Evolutionary conservation across 2,797 vertebrate species (phyloP).

Genomic region (Diplodus sargus): DNA sequence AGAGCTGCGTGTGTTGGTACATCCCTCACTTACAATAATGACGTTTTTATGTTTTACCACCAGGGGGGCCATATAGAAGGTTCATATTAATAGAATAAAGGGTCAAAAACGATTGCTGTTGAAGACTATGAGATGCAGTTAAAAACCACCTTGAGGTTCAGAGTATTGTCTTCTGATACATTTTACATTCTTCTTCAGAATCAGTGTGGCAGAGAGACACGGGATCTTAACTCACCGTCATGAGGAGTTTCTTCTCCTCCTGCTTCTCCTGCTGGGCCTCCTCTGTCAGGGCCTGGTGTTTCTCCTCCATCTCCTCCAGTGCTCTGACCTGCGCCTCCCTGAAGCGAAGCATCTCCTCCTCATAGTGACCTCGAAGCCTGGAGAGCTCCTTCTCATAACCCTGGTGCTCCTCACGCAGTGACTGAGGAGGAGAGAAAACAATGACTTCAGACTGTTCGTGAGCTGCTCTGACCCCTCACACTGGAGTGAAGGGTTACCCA

Average conservation of each 20-base stretch:
- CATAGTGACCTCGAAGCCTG: constrained; percentile 88
- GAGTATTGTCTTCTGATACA: too few species aligned
- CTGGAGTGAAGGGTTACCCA: fast-evolving
- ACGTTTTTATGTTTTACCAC: not conserved
- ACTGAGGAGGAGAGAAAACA: constrained; percentile 75
- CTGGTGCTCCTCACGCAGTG: constrained; percentile 94
- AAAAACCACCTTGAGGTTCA: not conserved
- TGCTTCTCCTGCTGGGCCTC: constrained; percentile 87
- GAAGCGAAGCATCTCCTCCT: constrained; percentile 91
- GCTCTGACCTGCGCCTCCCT: constrained; percentile 92
- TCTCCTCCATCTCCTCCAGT: constrained; percentile 92
- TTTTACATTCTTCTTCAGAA: too few species aligned
- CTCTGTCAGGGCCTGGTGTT: constrained; percentile 90
- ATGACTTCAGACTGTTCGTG: fast-evolving
- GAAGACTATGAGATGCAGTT: too few species aligned
- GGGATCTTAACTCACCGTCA: constrained; percentile 82
- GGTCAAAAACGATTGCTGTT: too few species aligned
- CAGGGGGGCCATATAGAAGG: fast-evolving
- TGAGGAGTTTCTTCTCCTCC: constrained; percentile 90
- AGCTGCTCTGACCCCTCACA: too few species aligned
- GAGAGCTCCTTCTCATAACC: constrained; percentile 94
- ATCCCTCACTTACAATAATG: too few species aligned
- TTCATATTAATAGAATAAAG: too few species aligned
- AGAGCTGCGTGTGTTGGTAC: constrained; percentile 7
- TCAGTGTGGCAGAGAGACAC: too few species aligned